Percentiles rank a stretch among this genome's conserved stretches.
Evolutionary conservation across 2,797 vertebrate species (phyloP).

Genomic region (Tamandua tetradactyla): DNA sequence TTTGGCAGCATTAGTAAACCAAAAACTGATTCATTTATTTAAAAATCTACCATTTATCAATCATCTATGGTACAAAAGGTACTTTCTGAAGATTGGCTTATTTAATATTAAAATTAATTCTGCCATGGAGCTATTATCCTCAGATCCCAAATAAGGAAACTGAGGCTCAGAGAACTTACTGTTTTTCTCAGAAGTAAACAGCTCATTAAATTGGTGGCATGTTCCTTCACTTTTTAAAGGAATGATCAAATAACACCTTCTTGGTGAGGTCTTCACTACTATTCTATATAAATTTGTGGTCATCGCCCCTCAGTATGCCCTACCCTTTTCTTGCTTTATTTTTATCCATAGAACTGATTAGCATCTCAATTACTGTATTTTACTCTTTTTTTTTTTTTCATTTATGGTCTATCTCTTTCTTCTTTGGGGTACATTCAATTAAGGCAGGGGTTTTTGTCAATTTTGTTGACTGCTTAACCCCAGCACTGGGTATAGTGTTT

Average conservation of each 20-base stretch:
- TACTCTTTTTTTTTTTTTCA: neutral
- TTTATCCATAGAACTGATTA: neutral
- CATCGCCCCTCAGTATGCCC: neutral
- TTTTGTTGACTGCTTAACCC: neutral
- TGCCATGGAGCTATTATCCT: neutral
- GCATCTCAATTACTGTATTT: constrained; percentile 28
- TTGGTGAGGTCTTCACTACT: neutral
- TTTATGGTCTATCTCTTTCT: neutral
- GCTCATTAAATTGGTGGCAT: neutral
- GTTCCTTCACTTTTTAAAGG: neutral
- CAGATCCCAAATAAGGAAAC: too few relatives aligned
- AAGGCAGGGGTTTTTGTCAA: neutral
- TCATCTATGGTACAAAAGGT: neutral
- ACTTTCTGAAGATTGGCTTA: neutral
- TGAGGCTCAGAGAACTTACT: neutral
- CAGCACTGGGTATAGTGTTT: neutral
- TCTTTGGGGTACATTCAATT: neutral
- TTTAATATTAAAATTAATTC: constrained; percentile 19
- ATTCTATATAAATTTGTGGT: neutral
- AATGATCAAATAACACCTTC: neutral
- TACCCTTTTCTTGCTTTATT: neutral
- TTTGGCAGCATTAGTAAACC: too few relatives aligned
- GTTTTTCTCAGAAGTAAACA: neutral
- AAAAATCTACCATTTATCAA: neutral
- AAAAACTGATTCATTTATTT: too few relatives aligned